phyloP scores from a whole-genome alignment of 2,113 vertebrate genomes.

The Indri indri region DNA sequence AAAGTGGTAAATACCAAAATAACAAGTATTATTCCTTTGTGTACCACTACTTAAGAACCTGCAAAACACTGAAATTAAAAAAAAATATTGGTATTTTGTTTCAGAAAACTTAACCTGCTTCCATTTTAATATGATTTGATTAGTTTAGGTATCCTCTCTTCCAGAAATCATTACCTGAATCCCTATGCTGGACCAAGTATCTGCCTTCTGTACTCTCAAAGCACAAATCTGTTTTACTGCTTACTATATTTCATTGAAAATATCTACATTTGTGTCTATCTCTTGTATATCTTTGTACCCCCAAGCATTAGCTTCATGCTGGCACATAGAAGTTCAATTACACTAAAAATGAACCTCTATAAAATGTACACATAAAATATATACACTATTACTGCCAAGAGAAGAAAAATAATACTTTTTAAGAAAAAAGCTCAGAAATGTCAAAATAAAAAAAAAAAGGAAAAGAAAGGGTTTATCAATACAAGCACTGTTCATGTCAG shows the following conservation, averaged over 20 bases:
- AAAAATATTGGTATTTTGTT: neutral
- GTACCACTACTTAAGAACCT: neutral
- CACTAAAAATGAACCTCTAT: conserved; percentile 22
- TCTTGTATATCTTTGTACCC: neutral
- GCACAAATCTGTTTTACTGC: neutral
- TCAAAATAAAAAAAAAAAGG: neutral
- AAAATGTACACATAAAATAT: neutral
- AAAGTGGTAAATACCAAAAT: neutral
- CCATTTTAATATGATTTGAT: neutral
- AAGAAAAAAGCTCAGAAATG: neutral
- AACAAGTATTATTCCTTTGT: neutral
- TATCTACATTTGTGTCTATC: neutral
- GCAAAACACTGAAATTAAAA: neutral
- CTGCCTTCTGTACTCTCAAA: neutral
- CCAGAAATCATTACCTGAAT: neutral
- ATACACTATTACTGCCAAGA: neutral
- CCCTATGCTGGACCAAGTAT: neutral
- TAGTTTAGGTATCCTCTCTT: conserved; percentile 8
- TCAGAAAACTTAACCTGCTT: conserved; percentile 33
- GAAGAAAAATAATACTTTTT: neutral
- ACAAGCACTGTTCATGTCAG: neutral
- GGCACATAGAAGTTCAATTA: neutral
- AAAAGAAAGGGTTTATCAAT: neutral
- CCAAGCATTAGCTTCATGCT: neutral
- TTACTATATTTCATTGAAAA: neutral